A percentile compares a stretch with the other conserved stretches of the same genome.
Evolutionary conservation across 2,888 invertebrate genomes (phyloP).

Genomic region (Nysson spinosus): DNA sequence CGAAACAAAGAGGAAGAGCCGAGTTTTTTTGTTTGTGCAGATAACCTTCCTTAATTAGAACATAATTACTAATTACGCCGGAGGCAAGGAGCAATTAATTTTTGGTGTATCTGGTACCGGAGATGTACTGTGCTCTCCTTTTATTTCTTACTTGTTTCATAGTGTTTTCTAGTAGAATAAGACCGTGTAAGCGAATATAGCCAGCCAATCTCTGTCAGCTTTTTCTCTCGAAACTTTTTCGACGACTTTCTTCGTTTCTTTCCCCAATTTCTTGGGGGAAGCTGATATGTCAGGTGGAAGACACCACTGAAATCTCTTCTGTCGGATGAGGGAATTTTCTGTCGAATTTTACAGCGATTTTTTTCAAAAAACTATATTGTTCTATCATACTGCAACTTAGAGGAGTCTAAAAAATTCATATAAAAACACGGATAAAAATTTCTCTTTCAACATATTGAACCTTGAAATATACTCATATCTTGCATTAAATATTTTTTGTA

Average conservation of each 20-base stretch:
- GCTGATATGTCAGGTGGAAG: conserved; percentile 8
- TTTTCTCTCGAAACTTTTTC: conserved; percentile 1
- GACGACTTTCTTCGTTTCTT: conserved; percentile 15
- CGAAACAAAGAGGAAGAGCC: background rate
- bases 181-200: conserved; percentile 8
- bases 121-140: conserved; percentile 10
- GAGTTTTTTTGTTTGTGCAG: conserved; percentile 6
- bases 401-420: no score
- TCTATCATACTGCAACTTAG: no score
- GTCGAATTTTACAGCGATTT: no score
- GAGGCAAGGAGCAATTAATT: conserved; percentile 46
- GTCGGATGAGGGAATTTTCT: background rate
- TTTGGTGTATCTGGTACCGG: conserved; percentile 21
- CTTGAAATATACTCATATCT: no score
- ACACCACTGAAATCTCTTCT: background rate
- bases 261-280: conserved; percentile 20
- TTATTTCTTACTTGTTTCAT: conserved; percentile 23
- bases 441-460: no score
- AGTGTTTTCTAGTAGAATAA: no score
- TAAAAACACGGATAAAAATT: no score
- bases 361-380: no score
- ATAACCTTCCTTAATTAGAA: conserved; percentile 50
- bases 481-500: no score
- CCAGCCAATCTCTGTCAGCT: conserved; percentile 40
- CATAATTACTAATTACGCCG: conserved; percentile 56